Base-by-base conservation (phyloP, 2,113 vertebrate genomes). In the Nibea coibor region DNA sequence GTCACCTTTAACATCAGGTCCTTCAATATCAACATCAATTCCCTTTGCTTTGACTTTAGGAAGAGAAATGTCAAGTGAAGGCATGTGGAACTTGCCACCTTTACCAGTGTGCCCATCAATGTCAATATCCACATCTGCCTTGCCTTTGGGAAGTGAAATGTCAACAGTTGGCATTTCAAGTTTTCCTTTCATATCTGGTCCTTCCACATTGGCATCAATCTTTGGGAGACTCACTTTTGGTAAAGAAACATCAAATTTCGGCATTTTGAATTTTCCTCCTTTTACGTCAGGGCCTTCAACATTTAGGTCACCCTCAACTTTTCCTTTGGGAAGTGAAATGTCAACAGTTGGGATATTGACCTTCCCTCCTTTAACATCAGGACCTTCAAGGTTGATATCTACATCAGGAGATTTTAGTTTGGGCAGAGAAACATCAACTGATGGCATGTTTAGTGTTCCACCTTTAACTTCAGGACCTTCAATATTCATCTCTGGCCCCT, bases 61-160 rank as follows among this genome's bases (percentile, higher is more conserved):
- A 19, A 95, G 67, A 1, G 93, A 93, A 0, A 95, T 26, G 39
- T 94, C 89, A 9, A 93, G 12, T 6, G 86, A 85, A 0, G 94
- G 88, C 77, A 95, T 87, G 17, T 89, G 89, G 4, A 95, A 88
- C 85, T 43, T 93, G 54, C 91, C 80, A 42, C 78, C 73, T 86
- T 88, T 88, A 2, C 45, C 82, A 0, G 1, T 3, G 0, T 61
- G 79, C 0, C 53, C 72, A 2, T 61, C 73, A 26, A 79, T 35
- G 12, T 77, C 67, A 58, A 77, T 4, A 26, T 77, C 59, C 3
- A 20, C 76, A 0, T 53, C 15, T 22, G 17, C 35, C 0, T 85
- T 42, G 53, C 20, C 48, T 53, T 75, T 79, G 17, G 84, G 62
- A 2, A 64, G 62, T 16, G 62, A 64, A 53, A 74, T 42, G 24